Conservation (phyloP, 2,888 invertebrate species). For the Yponomeuta cagnagella region DNA sequence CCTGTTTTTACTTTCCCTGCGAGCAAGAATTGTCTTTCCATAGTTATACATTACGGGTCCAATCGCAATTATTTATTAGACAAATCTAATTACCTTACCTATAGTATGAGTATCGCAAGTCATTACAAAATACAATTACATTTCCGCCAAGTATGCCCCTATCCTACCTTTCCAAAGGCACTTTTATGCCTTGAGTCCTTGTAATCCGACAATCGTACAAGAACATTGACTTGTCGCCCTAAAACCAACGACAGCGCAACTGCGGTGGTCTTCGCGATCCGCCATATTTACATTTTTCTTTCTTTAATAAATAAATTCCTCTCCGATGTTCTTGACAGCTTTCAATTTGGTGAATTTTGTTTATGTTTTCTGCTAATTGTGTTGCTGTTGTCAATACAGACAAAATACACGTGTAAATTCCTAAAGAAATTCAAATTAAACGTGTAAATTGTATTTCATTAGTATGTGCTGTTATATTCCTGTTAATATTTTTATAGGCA, state of each 20-base stretch:
- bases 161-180: not conserved
- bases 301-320: slow-evolving; percentile 1
- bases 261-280: slow-evolving; percentile 18
- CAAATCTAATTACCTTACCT: too few relatives aligned
- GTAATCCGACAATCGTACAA: slow-evolving; percentile 26
- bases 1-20: too few relatives aligned
- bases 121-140: too few relatives aligned
- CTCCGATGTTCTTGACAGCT: slow-evolving; percentile 2
- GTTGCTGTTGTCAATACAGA: not conserved
- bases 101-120: too few relatives aligned
- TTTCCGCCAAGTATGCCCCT: too few relatives aligned
- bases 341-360: not conserved
- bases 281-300: not conserved
- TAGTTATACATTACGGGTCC: too few relatives aligned
- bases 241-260: slow-evolving; percentile 26
- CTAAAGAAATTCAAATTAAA: too few relatives aligned
- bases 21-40: too few relatives aligned
- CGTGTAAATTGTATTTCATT: not conserved
- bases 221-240: slow-evolving; percentile 34
- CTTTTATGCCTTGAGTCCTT: not conserved
- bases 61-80: too few relatives aligned
- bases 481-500: too few relatives aligned
- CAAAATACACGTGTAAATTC: too few relatives aligned
- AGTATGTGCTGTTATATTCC: too few relatives aligned
- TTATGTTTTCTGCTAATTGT: not conserved